phyloP scores from a whole-genome alignment of 2,888 invertebrate species.

The Heliconius cydno region DNA sequence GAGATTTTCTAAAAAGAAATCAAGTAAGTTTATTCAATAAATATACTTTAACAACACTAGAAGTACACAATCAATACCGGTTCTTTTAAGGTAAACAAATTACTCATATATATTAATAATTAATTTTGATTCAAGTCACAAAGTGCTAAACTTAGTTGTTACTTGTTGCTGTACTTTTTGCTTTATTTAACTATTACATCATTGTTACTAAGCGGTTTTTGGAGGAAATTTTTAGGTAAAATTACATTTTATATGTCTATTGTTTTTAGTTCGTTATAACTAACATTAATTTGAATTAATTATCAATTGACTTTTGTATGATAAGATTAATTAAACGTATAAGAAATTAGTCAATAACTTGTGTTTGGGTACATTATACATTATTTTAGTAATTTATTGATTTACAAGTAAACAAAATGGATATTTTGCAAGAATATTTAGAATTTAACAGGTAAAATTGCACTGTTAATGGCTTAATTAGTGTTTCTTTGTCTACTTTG shows the following conservation, averaged over 20 bases:
- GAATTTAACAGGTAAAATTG: constrained; percentile 36
- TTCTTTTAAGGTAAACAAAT: constrained; percentile 29
- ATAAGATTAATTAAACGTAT: constrained; percentile 41
- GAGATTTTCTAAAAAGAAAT: constrained; percentile 30
- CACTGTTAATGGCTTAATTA: neutral
- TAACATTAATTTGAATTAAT: constrained; percentile 39
- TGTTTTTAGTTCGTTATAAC: neutral
- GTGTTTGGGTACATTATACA: constrained; percentile 11
- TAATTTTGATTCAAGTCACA: constrained; percentile 18
- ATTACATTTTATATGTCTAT: constrained; percentile 1
- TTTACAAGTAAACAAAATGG: constrained; percentile 11
- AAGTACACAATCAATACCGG: neutral
- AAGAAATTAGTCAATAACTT: constrained; percentile 21
- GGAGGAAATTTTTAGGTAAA: constrained; percentile 13
- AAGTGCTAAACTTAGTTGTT: neutral
- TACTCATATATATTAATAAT: constrained; percentile 28
- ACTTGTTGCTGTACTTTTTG: neutral
- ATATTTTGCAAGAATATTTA: constrained; percentile 32
- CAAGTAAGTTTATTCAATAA: constrained; percentile 37
- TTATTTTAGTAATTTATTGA: neutral
- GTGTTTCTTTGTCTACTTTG: neutral
- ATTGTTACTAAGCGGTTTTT: constrained; percentile 19
- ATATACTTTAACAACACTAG: constrained; percentile 1
- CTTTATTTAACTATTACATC: constrained; percentile 34
- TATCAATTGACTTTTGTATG: constrained; percentile 35